Evolutionary conservation across 1,140 invertebrate species (phyloP).

Genomic region (Caenorhabditis latens): DNA sequence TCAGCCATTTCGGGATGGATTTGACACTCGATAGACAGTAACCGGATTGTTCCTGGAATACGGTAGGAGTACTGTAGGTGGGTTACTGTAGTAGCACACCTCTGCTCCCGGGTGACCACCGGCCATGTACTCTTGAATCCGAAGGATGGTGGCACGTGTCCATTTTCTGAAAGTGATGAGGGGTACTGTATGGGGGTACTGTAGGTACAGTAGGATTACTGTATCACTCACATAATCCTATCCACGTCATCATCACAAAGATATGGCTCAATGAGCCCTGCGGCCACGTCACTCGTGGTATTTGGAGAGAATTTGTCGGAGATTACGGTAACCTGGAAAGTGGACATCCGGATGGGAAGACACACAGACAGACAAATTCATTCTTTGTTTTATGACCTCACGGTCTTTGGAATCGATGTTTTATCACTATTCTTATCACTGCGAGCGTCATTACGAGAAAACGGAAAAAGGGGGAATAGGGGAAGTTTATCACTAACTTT

Average conservation of each 20-base stretch:
- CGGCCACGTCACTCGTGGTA: conserved; percentile 52
- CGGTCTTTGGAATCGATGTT: background rate
- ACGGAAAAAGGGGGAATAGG: too few species aligned
- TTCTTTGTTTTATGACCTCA: background rate
- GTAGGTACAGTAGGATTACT: background rate
- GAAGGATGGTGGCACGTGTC: background rate
- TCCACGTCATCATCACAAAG: conserved; percentile 29
- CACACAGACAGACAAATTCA: too few species aligned
- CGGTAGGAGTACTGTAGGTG: background rate
- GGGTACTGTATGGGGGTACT: too few species aligned
- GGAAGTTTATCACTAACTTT: too few species aligned
- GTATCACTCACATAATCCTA: background rate
- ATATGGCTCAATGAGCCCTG: conserved; percentile 54
- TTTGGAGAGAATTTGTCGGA: conserved; percentile 57
- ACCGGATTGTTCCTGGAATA: conserved; percentile 38
- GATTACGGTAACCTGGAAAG: conserved; percentile 53
- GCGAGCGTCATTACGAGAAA: too few species aligned
- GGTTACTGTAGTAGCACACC: background rate
- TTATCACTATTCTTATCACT: background rate
- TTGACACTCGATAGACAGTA: conserved; percentile 12
- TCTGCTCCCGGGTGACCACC: conserved; percentile 29
- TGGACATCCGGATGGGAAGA: background rate
- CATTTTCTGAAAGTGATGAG: conserved; percentile 40
- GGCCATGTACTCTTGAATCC: conserved; percentile 21
- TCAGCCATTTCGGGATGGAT: background rate